Evolutionary conservation across 1,140 invertebrate species (phyloP).

Genomic region (Trichonephila clavata): DNA sequence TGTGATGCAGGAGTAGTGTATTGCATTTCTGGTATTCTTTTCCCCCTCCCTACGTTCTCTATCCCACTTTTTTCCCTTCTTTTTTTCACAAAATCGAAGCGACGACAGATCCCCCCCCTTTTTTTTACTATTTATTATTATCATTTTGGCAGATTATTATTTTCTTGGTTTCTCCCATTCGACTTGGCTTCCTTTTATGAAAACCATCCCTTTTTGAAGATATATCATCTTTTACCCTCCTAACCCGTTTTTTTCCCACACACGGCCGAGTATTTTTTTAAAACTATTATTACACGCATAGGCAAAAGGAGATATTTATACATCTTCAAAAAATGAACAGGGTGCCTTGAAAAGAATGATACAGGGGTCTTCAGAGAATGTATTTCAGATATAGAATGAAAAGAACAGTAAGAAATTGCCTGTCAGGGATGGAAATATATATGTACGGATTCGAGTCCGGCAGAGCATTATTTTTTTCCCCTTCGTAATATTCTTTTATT

Average conservation of each 20-base stretch:
- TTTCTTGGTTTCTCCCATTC: conserved; percentile 55
- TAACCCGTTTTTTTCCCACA: neutral
- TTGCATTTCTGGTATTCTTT: conserved; percentile 62
- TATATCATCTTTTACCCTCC: conserved; percentile 58
- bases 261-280: neutral
- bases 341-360: conserved; percentile 43
- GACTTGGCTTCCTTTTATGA: conserved; percentile 49
- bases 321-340: conserved; percentile 73
- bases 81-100: conserved; percentile 23
- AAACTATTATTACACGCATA: conserved; percentile 63
- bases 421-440: conserved; percentile 73
- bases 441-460: conserved; percentile 71
- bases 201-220: conserved; percentile 59
- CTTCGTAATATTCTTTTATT: neutral
- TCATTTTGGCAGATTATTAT: conserved; percentile 68
- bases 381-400: conserved; percentile 70
- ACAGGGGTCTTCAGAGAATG: conserved; percentile 58
- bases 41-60: neutral
- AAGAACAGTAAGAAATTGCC: conserved; percentile 73
- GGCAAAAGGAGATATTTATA: conserved; percentile 70
- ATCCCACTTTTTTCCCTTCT: neutral
- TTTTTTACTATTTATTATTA: conserved; percentile 66
- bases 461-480: conserved; percentile 36
- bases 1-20: conserved; percentile 47
- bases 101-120: conserved; percentile 15